Percentiles rank a stretch among this genome's conserved stretches.
These are phyloP conservation scores for Archaeoteleia sp. DNA, from an alignment of 2,888 invertebrate genomes.

Conservation along the genomic window DNA sequence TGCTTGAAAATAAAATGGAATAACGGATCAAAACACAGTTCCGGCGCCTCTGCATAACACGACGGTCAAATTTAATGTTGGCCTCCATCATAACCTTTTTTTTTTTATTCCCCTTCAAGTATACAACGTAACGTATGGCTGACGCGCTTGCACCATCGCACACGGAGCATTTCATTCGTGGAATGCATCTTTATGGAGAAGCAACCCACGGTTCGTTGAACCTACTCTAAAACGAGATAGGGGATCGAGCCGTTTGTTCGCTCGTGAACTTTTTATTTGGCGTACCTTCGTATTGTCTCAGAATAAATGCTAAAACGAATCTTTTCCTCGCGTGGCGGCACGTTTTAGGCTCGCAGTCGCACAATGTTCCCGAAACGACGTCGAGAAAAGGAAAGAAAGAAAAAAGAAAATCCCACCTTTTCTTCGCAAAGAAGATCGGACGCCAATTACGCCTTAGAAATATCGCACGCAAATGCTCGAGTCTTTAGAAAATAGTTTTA, in stretches of 20 bases:
- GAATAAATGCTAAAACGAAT: slow-evolving; percentile 54
- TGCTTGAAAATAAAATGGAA: slow-evolving; percentile 33
- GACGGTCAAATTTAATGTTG: slow-evolving; percentile 45
- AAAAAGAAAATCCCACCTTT: slow-evolving; percentile 21
- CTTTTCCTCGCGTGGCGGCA: slow-evolving; percentile 48
- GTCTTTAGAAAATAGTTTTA: slow-evolving; percentile 36
- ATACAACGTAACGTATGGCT: slow-evolving; percentile 48
- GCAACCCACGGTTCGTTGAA: slow-evolving; percentile 57
- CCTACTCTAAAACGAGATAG: slow-evolving; percentile 56
- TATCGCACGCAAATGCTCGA: slow-evolving; percentile 32
- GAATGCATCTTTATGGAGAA: slow-evolving; percentile 56
- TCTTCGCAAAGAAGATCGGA: slow-evolving; percentile 17
- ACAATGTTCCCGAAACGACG: slow-evolving; percentile 34
- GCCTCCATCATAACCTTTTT: slow-evolving; percentile 27
- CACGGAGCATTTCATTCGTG: slow-evolving; percentile 48
- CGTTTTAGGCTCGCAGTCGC: slow-evolving; percentile 34
- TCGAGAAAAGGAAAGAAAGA: slow-evolving; percentile 21
- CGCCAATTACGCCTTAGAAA: slow-evolving; percentile 40
- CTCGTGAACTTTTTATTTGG: slow-evolving; percentile 51
- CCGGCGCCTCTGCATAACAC: slow-evolving; percentile 36
- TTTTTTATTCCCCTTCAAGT: slow-evolving; percentile 31
- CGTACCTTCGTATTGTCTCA: slow-evolving; percentile 49
- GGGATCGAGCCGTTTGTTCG: slow-evolving; percentile 53
- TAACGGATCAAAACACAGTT: slow-evolving; percentile 25
- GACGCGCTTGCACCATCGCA: slow-evolving; percentile 49